phyloP scores from a whole-genome alignment of 2,797 vertebrate species.

The Iguana delicatissima region DNA sequence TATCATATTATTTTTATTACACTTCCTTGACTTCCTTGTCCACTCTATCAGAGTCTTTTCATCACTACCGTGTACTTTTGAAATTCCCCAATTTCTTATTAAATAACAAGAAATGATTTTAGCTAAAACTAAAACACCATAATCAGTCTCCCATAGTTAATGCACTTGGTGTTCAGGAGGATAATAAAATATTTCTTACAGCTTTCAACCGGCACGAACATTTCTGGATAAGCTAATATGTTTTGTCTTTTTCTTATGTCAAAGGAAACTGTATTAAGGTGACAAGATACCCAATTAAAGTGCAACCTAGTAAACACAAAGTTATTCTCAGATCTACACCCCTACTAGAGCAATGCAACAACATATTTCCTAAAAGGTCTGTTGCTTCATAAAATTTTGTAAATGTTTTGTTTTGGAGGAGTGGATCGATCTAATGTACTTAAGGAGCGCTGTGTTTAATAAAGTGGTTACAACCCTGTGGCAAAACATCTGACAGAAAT shows the following conservation, averaged over 20 bases:
- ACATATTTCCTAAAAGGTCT: conserved; percentile 48
- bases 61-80: no score
- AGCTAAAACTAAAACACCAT: neutral
- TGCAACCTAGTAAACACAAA: rapidly evolving
- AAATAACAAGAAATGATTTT: no score
- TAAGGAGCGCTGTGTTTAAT: conserved; percentile 79
- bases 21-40: no score
- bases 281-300: conserved; percentile 37
- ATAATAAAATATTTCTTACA: neutral
- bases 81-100: no score
- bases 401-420: conserved; percentile 70
- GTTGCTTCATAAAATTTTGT: conserved; percentile 67
- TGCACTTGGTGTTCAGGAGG: neutral
- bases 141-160: neutral
- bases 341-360: neutral
- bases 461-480: conserved; percentile 73
- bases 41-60: no score
- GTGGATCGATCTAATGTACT: conserved; percentile 80
- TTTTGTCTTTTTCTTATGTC: conserved; percentile 16
- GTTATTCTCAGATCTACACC: neutral
- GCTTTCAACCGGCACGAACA: neutral
- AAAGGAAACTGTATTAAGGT: neutral
- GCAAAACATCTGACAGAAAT: conserved; percentile 79
- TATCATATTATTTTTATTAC: no score
- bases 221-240: neutral